Evolutionary conservation across 2,888 invertebrate species (phyloP).

Genomic region (Alcis repandata): DNA sequence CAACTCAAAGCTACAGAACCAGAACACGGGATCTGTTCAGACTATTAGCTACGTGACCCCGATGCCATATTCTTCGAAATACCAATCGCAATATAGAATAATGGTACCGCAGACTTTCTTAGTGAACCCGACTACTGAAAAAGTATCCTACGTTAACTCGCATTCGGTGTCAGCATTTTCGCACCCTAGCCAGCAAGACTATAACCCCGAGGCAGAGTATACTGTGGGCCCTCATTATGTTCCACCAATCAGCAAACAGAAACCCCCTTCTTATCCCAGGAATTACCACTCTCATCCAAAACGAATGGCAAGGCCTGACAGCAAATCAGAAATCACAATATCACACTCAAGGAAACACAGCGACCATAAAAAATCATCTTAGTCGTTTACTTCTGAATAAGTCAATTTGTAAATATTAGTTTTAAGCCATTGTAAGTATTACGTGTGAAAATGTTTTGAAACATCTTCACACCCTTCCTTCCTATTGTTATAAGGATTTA

Average conservation of each 20-base stretch:
- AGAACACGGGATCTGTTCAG: slow-evolving; percentile 64
- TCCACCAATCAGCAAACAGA: slow-evolving; percentile 67
- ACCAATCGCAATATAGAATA: slow-evolving; percentile 73
- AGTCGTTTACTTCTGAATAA: slow-evolving; percentile 28
- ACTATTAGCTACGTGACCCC: slow-evolving; percentile 80
- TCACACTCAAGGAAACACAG: slow-evolving; percentile 57
- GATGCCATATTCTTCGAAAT: slow-evolving; percentile 70
- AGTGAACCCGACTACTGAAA: slow-evolving; percentile 67
- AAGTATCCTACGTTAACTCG: slow-evolving; percentile 77
- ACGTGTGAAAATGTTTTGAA: slow-evolving; percentile 22
- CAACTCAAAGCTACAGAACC: slow-evolving; percentile 57
- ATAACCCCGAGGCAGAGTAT: slow-evolving; percentile 71
- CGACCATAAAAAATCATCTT: slow-evolving; percentile 55
- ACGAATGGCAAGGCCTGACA: slow-evolving; percentile 70
- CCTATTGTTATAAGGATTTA: slow-evolving; percentile 9
- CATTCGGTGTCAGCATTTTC: slow-evolving; percentile 66
- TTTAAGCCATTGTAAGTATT: slow-evolving; percentile 45
- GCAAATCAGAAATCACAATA: slow-evolving; percentile 54
- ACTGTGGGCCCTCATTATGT: slow-evolving; percentile 62
- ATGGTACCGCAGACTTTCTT: slow-evolving; percentile 81
- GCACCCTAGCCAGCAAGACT: slow-evolving; percentile 59
- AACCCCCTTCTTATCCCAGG: slow-evolving; percentile 68
- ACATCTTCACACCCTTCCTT: slow-evolving; percentile 12
- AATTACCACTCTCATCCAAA: slow-evolving; percentile 79
- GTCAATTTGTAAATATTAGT: slow-evolving; percentile 61